phyloP scores from a whole-genome alignment of 2,113 vertebrate species.

The Centropus unirufus region DNA sequence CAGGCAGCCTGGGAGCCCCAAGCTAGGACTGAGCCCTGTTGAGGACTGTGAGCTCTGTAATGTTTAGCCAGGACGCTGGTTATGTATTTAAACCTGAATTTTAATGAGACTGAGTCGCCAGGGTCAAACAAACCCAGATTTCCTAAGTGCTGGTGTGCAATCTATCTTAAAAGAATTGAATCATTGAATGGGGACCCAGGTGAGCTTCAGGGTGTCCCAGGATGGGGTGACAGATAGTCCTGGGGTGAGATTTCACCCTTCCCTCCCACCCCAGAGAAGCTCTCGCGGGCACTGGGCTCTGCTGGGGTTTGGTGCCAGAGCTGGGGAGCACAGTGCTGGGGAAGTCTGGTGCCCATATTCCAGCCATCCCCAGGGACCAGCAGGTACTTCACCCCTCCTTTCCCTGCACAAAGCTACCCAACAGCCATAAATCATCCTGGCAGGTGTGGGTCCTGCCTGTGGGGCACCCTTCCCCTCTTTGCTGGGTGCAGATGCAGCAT shows the following conservation, averaged over 20 bases:
- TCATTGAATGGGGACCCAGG: not conserved
- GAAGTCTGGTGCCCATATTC: rapidly evolving
- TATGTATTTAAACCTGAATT: not conserved
- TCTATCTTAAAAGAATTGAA: not conserved
- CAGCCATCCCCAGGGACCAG: not conserved
- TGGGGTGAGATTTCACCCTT: not conserved
- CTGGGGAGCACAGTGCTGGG: not conserved
- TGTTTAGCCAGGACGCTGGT: not conserved
- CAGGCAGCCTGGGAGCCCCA: no score
- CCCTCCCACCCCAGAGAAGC: not conserved
- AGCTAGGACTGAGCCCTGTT: not conserved
- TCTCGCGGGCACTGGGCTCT: not conserved
- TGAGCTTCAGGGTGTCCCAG: not conserved
- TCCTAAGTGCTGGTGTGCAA: rapidly evolving
- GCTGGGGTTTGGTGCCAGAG: not conserved
- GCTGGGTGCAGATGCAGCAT: rapidly evolving
- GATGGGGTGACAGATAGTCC: rapidly evolving
- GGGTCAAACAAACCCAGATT: not conserved
- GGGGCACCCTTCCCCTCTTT: not conserved
- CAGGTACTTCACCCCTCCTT: rapidly evolving
- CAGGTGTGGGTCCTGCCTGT: rapidly evolving
- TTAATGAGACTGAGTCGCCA: not conserved
- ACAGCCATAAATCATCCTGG: not conserved
- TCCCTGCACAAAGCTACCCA: not conserved
- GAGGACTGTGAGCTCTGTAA: not conserved